Evolutionary conservation across 2,888 invertebrate genomes (phyloP), one percentile per base, ranked within the genome.

Genomic region (Yponomeuta sedellus): DNA sequence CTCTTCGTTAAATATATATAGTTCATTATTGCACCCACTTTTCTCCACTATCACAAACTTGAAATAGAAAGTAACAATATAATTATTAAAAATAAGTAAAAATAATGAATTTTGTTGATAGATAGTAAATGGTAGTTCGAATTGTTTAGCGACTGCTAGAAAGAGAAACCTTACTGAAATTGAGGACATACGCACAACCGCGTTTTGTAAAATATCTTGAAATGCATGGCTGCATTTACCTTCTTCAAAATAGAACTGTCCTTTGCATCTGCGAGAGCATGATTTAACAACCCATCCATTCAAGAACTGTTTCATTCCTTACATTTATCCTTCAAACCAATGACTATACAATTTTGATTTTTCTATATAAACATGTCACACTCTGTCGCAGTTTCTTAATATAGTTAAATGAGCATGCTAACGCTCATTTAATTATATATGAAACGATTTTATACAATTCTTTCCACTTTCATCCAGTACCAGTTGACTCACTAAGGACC

Each of bases 1-100:
- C 34, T 66, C 64, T 66, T 52, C 44, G 16, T 52, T 52, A 16
- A 6, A 52, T 52, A 52, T 52, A 44, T 52, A 52, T 52, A 16
- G 44, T 52, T 52, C 16, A 52, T 52, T 52, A 5, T 10, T 52
- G 44, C 16, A 52, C 16, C 44, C 44, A 52, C 44, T 16, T 6
- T n/a, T 52, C 44, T 16, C 6, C 16, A 16, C 44, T 16, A 44
- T 12, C 16, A 1, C 44, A 44, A 16, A 16, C 16, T 44, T 16
- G 1, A 6, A 52, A 52, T 3, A 52, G 12, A 52, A 52, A 12
- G 44, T 16, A 52, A 52, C 16, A 34, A n/a, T n/a, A n/a, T n/a
- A n/a, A 16, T 52, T 12, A 52, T 52, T 3, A 52, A 52, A 52
- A 16, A 52, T 10, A 2, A 44, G 2, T 44, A 52, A 12, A 16